Evolutionary conservation across 2,797 vertebrate species (phyloP).

Genomic region (Heliangelus exortis): DNA sequence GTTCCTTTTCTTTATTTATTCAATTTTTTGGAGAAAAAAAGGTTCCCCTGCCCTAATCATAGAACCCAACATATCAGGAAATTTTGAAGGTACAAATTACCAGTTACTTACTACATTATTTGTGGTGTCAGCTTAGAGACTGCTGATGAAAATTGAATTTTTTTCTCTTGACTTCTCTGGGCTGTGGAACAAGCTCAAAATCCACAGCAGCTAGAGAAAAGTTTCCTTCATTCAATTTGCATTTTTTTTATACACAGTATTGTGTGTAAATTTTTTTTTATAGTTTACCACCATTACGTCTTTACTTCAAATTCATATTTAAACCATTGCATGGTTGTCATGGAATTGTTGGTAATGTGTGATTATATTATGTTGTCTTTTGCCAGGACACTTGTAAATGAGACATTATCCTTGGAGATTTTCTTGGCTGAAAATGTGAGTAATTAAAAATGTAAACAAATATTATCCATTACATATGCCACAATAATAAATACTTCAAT

Average conservation of each 20-base stretch:
- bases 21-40: background rate
- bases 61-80: background rate
- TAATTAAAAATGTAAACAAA: conserved; percentile 85
- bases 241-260: background rate
- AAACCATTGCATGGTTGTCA: conserved; percentile 75
- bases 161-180: background rate
- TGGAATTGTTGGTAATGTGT: conserved; percentile 80
- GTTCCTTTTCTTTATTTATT: background rate
- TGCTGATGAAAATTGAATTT: background rate
- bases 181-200: background rate
- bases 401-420: conserved; percentile 82
- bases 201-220: conserved; percentile 29
- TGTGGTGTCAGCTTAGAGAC: background rate
- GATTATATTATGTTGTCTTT: conserved; percentile 80
- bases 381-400: conserved; percentile 80
- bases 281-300: conserved; percentile 76
- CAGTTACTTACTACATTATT: background rate
- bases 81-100: background rate
- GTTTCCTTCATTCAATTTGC: conserved; percentile 63
- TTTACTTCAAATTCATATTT: conserved; percentile 78
- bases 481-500: conserved; percentile 80
- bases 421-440: conserved; percentile 83
- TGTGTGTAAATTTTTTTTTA: conserved; percentile 32
- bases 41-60: background rate
- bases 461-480: conserved; percentile 83